Conservation (phyloP, 2,113 vertebrate species). For the Nibea albiflora region DNA sequence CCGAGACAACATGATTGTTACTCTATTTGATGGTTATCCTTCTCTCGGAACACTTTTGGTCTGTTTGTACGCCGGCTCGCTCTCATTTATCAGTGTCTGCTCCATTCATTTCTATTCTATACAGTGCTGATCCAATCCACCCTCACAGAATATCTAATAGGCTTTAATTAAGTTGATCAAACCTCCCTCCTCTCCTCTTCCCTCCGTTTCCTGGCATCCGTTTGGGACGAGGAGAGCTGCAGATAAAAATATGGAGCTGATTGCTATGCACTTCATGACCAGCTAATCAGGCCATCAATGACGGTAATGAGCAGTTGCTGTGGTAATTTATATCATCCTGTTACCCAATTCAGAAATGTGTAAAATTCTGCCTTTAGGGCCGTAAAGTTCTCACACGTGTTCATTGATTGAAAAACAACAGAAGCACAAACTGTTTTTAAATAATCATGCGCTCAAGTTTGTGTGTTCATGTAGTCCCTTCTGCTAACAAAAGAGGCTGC, state of each 20-base stretch:
- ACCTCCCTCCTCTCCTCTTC: slow-evolving; percentile 76
- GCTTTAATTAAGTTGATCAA: slow-evolving; percentile 93
- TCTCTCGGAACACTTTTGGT: slow-evolving; percentile 26
- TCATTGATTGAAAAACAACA: background rate
- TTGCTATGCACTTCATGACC: slow-evolving; percentile 91
- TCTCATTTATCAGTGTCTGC: slow-evolving; percentile 56
- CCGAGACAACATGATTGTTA: slow-evolving; percentile 50
- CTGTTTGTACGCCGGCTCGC: slow-evolving; percentile 35
- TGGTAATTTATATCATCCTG: slow-evolving; percentile 85
- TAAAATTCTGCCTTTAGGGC: slow-evolving; percentile 23
- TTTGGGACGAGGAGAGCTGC: slow-evolving; percentile 83
- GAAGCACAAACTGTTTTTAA: background rate
- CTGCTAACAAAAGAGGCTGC: too few species aligned
- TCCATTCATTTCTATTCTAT: slow-evolving; percentile 67
- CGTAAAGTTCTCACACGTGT: slow-evolving; percentile 7
- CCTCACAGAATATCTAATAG: slow-evolving; percentile 88
- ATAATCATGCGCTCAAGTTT: background rate
- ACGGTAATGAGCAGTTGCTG: slow-evolving; percentile 89
- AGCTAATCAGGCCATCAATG: slow-evolving; percentile 92
- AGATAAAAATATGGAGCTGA: slow-evolving; percentile 89
- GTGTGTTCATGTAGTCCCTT: too few species aligned
- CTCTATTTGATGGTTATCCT: slow-evolving; percentile 49
- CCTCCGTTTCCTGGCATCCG: slow-evolving; percentile 65
- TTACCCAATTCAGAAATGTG: slow-evolving; percentile 67
- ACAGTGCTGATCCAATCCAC: slow-evolving; percentile 66